phyloP scores from a whole-genome alignment of 2,113 vertebrate species.

The Phocoena phocoena region DNA sequence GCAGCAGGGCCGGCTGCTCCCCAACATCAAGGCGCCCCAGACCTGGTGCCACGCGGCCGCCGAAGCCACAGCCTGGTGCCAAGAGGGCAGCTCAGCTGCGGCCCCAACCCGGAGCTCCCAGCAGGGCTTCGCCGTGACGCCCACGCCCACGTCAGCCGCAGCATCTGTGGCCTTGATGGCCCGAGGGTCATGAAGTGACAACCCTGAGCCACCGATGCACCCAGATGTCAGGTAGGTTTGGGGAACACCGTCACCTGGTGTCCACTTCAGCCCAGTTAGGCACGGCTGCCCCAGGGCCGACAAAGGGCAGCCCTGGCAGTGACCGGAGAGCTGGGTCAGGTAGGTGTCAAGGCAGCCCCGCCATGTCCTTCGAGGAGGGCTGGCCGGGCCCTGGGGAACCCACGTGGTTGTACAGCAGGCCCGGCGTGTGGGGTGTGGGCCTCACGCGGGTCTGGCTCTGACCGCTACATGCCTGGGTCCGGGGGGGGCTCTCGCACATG shows the following conservation, averaged over 20 bases:
- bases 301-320: fast-evolving
- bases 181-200: fast-evolving
- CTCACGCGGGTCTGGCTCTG: fast-evolving
- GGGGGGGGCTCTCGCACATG: background rate
- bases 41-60: fast-evolving
- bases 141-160: fast-evolving
- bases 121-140: background rate
- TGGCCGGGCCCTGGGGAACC: background rate
- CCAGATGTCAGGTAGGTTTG: fast-evolving
- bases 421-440: fast-evolving
- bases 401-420: fast-evolving
- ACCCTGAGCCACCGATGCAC: background rate
- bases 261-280: background rate
- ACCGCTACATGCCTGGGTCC: fast-evolving
- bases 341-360: background rate
- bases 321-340: fast-evolving
- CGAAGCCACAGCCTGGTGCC: too few species aligned
- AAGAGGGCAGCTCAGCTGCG: background rate
- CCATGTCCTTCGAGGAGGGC: fast-evolving
- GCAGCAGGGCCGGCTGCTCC: background rate
- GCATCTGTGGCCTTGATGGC: fast-evolving
- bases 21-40: fast-evolving
- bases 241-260: fast-evolving
- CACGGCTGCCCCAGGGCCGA: fast-evolving
- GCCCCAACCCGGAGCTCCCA: fast-evolving